phyloP scores from a whole-genome alignment of 2,888 invertebrate species.

The Nomada ferruginata region DNA sequence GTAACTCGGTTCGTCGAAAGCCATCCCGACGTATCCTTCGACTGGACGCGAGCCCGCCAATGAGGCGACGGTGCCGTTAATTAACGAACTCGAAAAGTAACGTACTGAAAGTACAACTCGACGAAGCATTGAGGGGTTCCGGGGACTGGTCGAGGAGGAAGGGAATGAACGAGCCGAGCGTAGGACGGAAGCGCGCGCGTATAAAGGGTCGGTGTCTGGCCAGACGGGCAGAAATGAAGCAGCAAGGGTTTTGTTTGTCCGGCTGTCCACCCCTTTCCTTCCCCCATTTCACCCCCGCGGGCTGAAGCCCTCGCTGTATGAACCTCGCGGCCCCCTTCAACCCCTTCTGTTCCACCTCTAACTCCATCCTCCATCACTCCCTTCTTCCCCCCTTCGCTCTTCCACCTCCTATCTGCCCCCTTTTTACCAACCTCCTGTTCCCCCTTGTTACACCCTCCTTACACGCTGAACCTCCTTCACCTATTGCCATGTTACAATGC shows the following conservation, averaged over 20 bases:
- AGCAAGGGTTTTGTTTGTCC: conserved; percentile 84
- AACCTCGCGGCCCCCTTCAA: conserved; percentile 68
- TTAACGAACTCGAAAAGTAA: conserved; percentile 81
- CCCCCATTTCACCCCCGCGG: conserved; percentile 72
- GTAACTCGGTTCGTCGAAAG: conserved; percentile 47
- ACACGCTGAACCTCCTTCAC: conserved; percentile 54
- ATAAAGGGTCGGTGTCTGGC: conserved; percentile 82
- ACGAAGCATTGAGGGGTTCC: conserved; percentile 59
- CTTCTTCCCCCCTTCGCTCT: conserved; percentile 53
- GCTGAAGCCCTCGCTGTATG: conserved; percentile 67
- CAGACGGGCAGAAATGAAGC: conserved; percentile 84
- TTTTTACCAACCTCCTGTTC: conserved; percentile 44
- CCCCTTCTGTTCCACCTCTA: conserved; percentile 62
- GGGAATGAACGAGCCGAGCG: conserved; percentile 64
- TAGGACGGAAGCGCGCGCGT: conserved; percentile 75
- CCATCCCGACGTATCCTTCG: conserved; percentile 64
- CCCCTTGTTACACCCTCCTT: conserved; percentile 60
- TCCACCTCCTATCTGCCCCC: conserved; percentile 56
- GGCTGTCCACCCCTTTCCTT: conserved; percentile 82
- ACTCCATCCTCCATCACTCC: conserved; percentile 59
- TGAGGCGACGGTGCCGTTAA: conserved; percentile 77
- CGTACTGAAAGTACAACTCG: conserved; percentile 70
- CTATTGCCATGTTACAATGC: conserved; percentile 76
- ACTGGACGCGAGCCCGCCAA: conserved; percentile 49
- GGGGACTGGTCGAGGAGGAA: conserved; percentile 52